A percentile compares a stretch with the other conserved stretches of the same genome.
Evolutionary conservation across 2,888 invertebrate species (phyloP).

Genomic region (Heliconius ismenius): DNA sequence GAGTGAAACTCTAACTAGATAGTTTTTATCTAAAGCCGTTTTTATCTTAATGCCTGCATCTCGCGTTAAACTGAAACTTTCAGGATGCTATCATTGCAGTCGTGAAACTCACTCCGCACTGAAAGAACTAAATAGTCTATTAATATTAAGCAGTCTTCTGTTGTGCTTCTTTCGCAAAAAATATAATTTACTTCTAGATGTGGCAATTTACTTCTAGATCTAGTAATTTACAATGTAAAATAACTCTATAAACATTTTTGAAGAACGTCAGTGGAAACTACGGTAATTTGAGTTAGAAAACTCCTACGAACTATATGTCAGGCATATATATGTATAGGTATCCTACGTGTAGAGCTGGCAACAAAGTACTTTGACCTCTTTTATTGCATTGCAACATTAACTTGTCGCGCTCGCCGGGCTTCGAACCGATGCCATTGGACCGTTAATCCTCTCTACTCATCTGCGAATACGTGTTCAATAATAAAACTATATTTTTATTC

Average conservation of each 20-base stretch:
- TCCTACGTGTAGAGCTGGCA: conserved; percentile 28
- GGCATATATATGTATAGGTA: conserved; percentile 7
- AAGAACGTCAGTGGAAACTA: neutral
- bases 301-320: conserved; percentile 4
- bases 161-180: neutral
- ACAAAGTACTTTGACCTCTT: conserved; percentile 40
- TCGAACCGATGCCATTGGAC: conserved; percentile 30
- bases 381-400: conserved; percentile 35
- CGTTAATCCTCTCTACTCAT: conserved; percentile 35
- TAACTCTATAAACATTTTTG: neutral
- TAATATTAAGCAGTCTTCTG: neutral
- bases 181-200: neutral
- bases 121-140: conserved; percentile 12
- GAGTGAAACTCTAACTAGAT: conserved; percentile 5
- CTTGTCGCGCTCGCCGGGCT: conserved; percentile 37
- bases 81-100: conserved; percentile 15
- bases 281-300: neutral
- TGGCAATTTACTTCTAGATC: neutral
- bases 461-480: conserved; percentile 13
- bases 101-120: conserved; percentile 9
- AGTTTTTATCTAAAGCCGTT: conserved; percentile 15
- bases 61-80: conserved; percentile 23
- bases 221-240: neutral
- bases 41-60: conserved; percentile 24
- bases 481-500: neutral